Evolutionary conservation across 2,888 invertebrate genomes (phyloP).

Genomic region (Oscheius sp.): DNA sequence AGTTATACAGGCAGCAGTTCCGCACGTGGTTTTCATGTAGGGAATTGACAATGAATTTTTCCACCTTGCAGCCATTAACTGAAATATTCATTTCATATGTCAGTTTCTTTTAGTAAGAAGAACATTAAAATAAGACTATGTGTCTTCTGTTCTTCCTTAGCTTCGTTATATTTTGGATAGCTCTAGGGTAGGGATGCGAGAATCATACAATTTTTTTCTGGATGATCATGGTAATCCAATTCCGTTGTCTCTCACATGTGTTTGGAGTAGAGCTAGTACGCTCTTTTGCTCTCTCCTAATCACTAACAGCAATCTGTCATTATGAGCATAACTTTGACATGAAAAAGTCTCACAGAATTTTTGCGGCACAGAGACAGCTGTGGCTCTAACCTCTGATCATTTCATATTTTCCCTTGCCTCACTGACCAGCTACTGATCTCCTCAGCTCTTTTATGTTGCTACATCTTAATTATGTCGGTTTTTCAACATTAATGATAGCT

Average conservation of each 20-base stretch:
- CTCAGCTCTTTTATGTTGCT: not conserved
- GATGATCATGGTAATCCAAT: constrained; percentile 12
- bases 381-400: constrained; percentile 20
- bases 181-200: constrained; percentile 6
- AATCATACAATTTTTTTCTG: constrained; percentile 24
- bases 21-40: constrained; percentile 3
- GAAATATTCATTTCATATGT: not conserved
- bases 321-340: constrained; percentile 16
- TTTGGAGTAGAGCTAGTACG: not conserved
- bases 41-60: constrained; percentile 5
- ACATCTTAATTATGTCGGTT: not conserved
- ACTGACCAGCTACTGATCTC: not conserved
- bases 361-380: constrained; percentile 19
- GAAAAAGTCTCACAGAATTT: constrained; percentile 7
- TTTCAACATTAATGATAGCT: constrained; percentile 14
- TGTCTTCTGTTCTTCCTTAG: too few relatives aligned
- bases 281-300: not conserved
- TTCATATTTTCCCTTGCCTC: not conserved
- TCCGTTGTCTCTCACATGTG: constrained; percentile 3
- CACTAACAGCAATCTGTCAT: constrained; percentile 2
- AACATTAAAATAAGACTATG: too few relatives aligned
- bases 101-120: too few relatives aligned
- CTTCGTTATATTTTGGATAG: not conserved
- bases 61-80: not conserved
- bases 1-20: not conserved